Evolutionary conservation across 2,113 vertebrate species (phyloP).

Genomic region (Todiramphus saurophagus): DNA sequence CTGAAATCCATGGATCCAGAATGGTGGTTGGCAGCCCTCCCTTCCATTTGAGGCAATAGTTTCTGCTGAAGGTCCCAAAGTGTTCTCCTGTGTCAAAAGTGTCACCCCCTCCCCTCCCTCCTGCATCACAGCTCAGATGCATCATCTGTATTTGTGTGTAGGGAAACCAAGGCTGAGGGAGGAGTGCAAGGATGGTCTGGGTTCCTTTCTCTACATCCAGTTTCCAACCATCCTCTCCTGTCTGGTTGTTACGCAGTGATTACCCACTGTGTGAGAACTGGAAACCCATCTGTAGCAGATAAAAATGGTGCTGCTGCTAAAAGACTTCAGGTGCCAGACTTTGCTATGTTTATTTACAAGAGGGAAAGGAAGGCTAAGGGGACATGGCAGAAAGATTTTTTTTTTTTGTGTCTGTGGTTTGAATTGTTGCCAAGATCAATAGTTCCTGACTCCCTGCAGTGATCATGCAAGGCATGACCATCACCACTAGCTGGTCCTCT

Average conservation of each 20-base stretch:
- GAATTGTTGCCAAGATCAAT: neutral
- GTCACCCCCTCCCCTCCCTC: neutral
- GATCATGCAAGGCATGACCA: neutral
- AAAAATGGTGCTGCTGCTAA: neutral
- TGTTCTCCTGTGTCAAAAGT: neutral
- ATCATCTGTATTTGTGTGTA: neutral
- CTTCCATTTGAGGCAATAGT: fast-evolving
- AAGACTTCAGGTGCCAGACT: neutral
- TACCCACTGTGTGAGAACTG: neutral
- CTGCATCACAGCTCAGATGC: neutral
- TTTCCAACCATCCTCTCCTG: neutral
- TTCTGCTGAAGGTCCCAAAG: neutral
- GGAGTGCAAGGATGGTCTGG: fast-evolving
- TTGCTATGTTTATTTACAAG: neutral
- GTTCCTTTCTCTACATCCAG: neutral
- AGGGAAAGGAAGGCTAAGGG: neutral
- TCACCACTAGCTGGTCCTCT: neutral
- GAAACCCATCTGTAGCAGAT: neutral
- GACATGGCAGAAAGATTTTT: neutral
- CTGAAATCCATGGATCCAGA: neutral
- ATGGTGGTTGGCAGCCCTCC: neutral
- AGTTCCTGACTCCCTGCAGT: neutral
- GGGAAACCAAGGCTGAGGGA: neutral
- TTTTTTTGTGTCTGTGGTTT: neutral
- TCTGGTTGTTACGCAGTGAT: fast-evolving